A percentile compares a stretch with the other conserved stretches of the same genome.
These are phyloP conservation scores for Parotia lawesii DNA, from an alignment of 2,113 vertebrate genomes.

Conservation along the genomic window DNA sequence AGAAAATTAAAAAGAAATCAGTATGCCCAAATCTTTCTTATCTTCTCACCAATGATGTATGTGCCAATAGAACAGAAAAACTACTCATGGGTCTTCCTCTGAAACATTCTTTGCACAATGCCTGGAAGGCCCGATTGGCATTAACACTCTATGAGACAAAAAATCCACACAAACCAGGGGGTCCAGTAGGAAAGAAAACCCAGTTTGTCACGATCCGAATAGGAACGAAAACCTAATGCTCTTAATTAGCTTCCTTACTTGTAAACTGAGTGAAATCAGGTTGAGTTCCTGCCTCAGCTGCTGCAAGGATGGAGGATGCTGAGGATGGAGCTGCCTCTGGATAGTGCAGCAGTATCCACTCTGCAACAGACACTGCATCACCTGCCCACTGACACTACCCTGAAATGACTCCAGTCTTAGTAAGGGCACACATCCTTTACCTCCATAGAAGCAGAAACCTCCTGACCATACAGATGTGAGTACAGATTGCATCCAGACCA, in stretches of 20 bases:
- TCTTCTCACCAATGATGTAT: not conserved
- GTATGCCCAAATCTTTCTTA: not conserved
- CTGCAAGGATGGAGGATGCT: not conserved
- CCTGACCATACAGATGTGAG: not conserved
- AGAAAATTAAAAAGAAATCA: not conserved
- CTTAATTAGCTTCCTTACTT: not conserved
- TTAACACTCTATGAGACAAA: not conserved
- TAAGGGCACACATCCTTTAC: not conserved
- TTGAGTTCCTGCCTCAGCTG: not conserved
- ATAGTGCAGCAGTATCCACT: not conserved
- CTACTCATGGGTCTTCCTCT: not conserved
- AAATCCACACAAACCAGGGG: not conserved
- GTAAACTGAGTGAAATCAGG: not conserved
- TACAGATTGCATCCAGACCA: not conserved
- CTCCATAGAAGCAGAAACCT: not conserved
- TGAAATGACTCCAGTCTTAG: not conserved
- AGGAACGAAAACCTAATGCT: not conserved
- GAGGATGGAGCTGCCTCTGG: not conserved
- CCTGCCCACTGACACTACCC: rapidly evolving
- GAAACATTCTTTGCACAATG: not conserved
- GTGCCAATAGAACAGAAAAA: not conserved
- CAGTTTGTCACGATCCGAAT: not conserved
- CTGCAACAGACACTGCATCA: not conserved
- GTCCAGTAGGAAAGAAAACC: not conserved
- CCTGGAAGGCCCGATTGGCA: not conserved